Percentiles rank a stretch among this genome's conserved stretches.
Conservation (phyloP, 1,140 invertebrate genomes). For the Ostrea denselamellosa region DNA sequence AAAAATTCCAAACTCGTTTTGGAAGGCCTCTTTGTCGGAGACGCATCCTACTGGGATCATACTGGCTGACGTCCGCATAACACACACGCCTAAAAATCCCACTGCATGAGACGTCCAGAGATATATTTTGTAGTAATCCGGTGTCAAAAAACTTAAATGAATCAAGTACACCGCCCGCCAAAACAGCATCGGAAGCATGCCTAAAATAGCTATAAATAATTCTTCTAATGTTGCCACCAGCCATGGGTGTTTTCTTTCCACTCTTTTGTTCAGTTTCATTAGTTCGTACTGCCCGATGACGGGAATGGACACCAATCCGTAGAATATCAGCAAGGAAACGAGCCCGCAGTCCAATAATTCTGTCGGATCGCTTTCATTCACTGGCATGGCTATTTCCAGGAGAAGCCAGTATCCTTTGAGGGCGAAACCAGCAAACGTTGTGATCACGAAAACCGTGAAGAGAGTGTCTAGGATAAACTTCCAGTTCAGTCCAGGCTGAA, state of each 20-base stretch:
- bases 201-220: not conserved
- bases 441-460: constrained; percentile 30
- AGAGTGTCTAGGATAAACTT: constrained; percentile 9
- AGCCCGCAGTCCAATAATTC: not conserved
- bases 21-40: constrained; percentile 13
- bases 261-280: not conserved
- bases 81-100: constrained; percentile 8
- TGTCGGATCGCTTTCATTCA: not conserved
- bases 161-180: constrained; percentile 19
- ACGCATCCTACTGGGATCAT: constrained; percentile 36
- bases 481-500: constrained; percentile 29
- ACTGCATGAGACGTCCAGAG: constrained; percentile 7
- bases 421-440: constrained; percentile 20
- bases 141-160: constrained; percentile 21
- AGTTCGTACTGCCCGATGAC: constrained; percentile 23
- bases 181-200: constrained; percentile 34
- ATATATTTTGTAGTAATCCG: constrained; percentile 24
- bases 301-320: constrained; percentile 8
- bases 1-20: constrained; percentile 35
- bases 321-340: constrained; percentile 39
- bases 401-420: constrained; percentile 39
- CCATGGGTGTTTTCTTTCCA: not conserved
- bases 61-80: not conserved
- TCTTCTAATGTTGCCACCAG: not conserved
- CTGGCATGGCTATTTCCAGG: constrained; percentile 6